Conservation (phyloP, 1,140 invertebrate genomes). For the Schlechtendalia chinensis region DNA sequence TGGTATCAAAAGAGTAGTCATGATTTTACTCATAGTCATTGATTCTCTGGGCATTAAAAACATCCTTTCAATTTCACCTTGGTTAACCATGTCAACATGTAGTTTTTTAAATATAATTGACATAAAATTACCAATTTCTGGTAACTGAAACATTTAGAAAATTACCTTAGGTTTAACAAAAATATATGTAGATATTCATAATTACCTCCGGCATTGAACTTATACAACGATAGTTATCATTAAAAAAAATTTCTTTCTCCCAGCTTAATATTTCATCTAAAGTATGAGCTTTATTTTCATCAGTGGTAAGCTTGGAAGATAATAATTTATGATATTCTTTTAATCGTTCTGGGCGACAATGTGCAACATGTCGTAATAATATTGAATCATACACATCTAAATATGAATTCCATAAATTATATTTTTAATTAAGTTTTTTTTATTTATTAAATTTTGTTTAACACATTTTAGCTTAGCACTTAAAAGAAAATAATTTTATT, state of each 20-base stretch:
- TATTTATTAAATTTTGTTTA: background rate
- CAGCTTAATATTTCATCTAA: slow-evolving; percentile 43
- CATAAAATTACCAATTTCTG: slow-evolving; percentile 41
- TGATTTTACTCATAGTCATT: slow-evolving; percentile 39
- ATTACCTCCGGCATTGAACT: slow-evolving; percentile 87
- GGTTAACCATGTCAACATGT: slow-evolving; percentile 27
- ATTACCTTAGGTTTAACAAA: background rate
- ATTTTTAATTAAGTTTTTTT: background rate
- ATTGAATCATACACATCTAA: slow-evolving; percentile 45
- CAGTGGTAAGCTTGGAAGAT: background rate
- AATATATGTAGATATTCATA: background rate
- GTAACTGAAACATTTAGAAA: slow-evolving; percentile 27
- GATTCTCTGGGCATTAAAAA: slow-evolving; percentile 50
- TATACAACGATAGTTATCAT: slow-evolving; percentile 21
- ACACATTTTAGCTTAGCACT: too few relatives aligned
- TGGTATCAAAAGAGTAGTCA: slow-evolving; percentile 36
- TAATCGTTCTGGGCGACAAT: slow-evolving; percentile 40
- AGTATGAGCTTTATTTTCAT: slow-evolving; percentile 9
- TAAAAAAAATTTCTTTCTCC: slow-evolving; percentile 44
- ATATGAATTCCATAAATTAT: slow-evolving; percentile 34
- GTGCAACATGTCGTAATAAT: slow-evolving; percentile 25
- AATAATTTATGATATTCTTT: slow-evolving; percentile 25
- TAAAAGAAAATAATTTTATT: too few relatives aligned
- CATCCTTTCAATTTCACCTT: slow-evolving; percentile 50
- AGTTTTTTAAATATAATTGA: slow-evolving; percentile 22